phyloP scores from a whole-genome alignment of 2,888 invertebrate genomes.

The Salticus scenicus region DNA sequence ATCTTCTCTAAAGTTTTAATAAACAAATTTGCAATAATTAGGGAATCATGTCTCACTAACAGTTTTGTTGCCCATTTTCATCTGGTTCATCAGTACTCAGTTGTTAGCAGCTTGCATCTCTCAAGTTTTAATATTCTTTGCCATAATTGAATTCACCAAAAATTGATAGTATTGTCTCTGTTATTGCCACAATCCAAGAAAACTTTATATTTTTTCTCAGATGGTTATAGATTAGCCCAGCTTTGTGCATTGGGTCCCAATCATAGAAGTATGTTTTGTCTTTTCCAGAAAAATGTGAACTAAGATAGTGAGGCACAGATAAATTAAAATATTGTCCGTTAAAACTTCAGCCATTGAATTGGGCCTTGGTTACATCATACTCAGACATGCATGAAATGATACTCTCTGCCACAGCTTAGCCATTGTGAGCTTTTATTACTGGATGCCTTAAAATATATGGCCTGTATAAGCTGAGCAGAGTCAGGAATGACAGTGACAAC shows the following conservation, averaged over 20 bases:
- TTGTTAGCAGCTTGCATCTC: background rate
- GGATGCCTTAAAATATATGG: constrained; percentile 8
- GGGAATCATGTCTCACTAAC: background rate
- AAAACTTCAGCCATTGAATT: background rate
- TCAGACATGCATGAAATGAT: background rate
- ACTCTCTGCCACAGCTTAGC: constrained; percentile 1
- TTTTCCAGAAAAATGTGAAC: background rate
- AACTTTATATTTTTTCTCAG: background rate
- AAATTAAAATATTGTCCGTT: constrained; percentile 11
- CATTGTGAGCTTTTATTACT: constrained; percentile 3
- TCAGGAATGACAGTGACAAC: background rate
- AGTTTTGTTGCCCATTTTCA: background rate
- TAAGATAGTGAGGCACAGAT: background rate
- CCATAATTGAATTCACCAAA: too few species aligned
- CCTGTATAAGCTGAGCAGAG: constrained; percentile 1
- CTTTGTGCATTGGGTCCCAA: too few species aligned
- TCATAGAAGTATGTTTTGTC: background rate
- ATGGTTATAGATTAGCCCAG: background rate
- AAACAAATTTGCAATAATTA: background rate
- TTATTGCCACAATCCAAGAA: background rate
- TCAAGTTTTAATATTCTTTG: constrained; percentile 1
- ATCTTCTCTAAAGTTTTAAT: background rate
- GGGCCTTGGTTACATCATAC: background rate
- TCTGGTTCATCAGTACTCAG: background rate
- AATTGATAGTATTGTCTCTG: background rate